These are phyloP conservation scores for Sarotherodon lohbergeri DNA, from an alignment of 2,113 vertebrate genomes.

Conservation along the genomic window DNA sequence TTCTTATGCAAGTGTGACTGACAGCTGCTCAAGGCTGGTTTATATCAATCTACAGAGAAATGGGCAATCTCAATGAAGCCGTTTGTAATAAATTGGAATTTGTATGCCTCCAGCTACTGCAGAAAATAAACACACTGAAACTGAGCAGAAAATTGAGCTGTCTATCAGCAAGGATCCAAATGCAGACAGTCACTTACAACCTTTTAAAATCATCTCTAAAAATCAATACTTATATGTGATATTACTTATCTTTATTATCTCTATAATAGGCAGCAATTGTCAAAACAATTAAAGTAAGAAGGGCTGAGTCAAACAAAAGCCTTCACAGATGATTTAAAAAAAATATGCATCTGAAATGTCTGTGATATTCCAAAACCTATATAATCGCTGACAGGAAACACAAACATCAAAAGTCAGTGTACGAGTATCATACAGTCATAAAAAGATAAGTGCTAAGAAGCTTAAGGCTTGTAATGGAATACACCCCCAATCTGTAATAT, in stretches of 20 bases:
- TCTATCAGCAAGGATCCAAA: not conserved
- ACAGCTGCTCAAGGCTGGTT: not conserved
- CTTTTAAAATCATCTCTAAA: not conserved
- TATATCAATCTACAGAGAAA: not conserved
- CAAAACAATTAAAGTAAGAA: not conserved
- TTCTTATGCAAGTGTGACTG: not conserved
- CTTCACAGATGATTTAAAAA: not conserved
- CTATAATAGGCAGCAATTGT: not conserved
- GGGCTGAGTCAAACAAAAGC: not conserved
- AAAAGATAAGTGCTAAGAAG: not conserved
- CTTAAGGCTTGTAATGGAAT: not conserved
- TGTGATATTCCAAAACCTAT: not conserved
- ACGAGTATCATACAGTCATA: not conserved
- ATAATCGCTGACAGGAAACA: not conserved
- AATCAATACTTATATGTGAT: not conserved
- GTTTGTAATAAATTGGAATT: not conserved
- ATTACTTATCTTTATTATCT: not conserved
- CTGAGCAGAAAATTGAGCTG: not conserved
- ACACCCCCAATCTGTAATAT: not conserved
- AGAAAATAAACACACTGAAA: not conserved
- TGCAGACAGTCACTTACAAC: not conserved
- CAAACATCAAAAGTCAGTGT: not conserved
- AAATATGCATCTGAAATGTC: not conserved
- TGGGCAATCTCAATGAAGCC: not conserved
- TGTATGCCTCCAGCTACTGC: not conserved